Percentiles rank a stretch among this genome's conserved stretches.
Evolutionary conservation across 2,113 vertebrate genomes (phyloP).

Genomic region (Eidolon helvum): DNA sequence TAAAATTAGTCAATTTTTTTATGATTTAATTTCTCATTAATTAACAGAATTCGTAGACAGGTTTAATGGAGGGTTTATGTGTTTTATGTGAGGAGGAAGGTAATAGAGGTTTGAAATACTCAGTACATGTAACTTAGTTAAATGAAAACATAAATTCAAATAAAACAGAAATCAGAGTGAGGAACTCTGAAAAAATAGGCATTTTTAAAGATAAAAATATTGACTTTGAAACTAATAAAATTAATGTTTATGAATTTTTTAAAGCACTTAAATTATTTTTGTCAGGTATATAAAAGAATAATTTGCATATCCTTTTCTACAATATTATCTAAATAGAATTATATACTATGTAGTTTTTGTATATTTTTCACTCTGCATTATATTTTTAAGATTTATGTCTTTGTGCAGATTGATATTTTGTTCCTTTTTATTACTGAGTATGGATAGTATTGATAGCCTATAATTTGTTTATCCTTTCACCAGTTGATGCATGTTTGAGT

Average conservation of each 20-base stretch:
- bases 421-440: neutral
- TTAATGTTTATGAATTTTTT: neutral
- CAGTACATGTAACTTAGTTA: neutral
- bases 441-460: neutral
- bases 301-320: neutral
- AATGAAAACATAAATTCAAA: neutral
- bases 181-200: neutral
- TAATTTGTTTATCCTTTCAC: neutral
- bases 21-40: neutral
- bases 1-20: neutral
- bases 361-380: neutral
- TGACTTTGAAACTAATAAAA: neutral
- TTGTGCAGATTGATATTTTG: neutral
- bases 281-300: neutral
- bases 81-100: neutral
- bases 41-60: neutral
- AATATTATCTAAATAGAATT: neutral
- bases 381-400: neutral
- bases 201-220: neutral
- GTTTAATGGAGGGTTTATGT: neutral
- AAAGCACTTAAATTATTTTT: neutral
- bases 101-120: neutral
- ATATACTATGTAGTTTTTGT: neutral
- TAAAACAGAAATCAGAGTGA: neutral
- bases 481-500: neutral